phyloP scores from a whole-genome alignment of 64 coral and sea anemone species.

The Montipora sp. region DNA sequence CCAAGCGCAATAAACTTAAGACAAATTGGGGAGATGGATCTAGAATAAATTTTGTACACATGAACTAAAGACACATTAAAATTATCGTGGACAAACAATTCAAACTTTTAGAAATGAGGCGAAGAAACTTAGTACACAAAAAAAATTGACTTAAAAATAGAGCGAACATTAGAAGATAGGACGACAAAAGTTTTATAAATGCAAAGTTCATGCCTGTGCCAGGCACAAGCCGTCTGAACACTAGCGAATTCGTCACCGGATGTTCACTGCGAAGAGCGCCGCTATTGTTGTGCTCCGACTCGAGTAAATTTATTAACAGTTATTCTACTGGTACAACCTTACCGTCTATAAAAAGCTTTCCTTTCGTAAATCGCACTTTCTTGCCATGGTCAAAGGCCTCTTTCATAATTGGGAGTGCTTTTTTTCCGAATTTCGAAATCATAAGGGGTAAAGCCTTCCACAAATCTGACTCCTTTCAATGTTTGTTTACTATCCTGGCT shows the following conservation, averaged over 20 bases:
- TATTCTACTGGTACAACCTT: background rate
- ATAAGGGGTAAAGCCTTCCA: background rate
- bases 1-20: no score
- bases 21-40: no score
- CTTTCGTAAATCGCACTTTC: background rate
- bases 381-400: background rate
- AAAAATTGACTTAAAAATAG: no score
- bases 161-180: no score
- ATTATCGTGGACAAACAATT: no score
- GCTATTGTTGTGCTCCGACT: background rate
- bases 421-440: background rate
- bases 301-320: background rate
- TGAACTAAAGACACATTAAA: no score
- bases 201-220: background rate
- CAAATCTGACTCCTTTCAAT: background rate
- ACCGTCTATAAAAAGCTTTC: background rate
- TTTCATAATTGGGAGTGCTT: constrained; percentile 14
- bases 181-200: background rate
- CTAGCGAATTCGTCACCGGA: background rate
- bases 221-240: background rate
- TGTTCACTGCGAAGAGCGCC: background rate
- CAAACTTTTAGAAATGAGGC: no score
- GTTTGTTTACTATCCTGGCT: no score
- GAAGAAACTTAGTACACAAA: no score
- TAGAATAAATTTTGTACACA: no score